Conservation (phyloP, 2,888 invertebrate genomes). For the Eristalis arbustorum region DNA sequence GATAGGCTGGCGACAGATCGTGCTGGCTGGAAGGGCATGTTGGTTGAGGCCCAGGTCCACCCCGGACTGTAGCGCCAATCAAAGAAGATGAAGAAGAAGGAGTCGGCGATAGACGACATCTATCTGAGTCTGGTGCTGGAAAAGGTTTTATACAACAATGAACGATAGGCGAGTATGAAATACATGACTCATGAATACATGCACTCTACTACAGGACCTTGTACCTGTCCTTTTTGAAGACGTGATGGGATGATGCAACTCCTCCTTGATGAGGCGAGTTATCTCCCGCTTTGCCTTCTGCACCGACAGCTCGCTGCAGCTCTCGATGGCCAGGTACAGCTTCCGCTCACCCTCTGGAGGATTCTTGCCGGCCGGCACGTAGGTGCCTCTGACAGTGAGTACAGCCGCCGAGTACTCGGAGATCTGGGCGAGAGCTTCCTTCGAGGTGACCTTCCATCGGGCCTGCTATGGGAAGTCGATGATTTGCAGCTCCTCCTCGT, state of each 20-base stretch:
- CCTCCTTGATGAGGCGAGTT: constrained; percentile 98
- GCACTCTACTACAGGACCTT: constrained; percentile 88
- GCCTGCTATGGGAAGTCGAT: constrained; percentile 99
- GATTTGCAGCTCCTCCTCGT: constrained; percentile 99
- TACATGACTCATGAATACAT: not conserved
- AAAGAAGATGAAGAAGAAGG: too few species aligned
- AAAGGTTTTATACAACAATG: constrained; percentile 20
- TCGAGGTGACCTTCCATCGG: constrained; percentile 98
- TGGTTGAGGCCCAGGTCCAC: too few species aligned
- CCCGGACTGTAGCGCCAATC: too few species aligned
- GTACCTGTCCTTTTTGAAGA: constrained; percentile 94
- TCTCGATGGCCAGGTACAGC: constrained; percentile 98
- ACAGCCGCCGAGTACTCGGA: constrained; percentile 99
- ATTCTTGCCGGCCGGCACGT: constrained; percentile 92
- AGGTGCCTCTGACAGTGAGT: constrained; percentile 98
- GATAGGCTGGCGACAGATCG: too few species aligned
- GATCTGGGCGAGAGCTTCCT: constrained; percentile 98
- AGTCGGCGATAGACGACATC: too few species aligned
- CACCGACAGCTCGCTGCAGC: constrained; percentile 97
- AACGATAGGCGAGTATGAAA: constrained; percentile 22
- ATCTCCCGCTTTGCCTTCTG: constrained; percentile 98
- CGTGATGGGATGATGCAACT: constrained; percentile 92
- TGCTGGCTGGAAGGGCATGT: too few species aligned
- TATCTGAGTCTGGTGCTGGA: too few species aligned
- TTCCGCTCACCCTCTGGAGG: constrained; percentile 97